Evolutionary conservation across 30 jellyfish, hydroid and myxozoan species (phyloP).

Genomic region (Hydra vulgaris): DNA sequence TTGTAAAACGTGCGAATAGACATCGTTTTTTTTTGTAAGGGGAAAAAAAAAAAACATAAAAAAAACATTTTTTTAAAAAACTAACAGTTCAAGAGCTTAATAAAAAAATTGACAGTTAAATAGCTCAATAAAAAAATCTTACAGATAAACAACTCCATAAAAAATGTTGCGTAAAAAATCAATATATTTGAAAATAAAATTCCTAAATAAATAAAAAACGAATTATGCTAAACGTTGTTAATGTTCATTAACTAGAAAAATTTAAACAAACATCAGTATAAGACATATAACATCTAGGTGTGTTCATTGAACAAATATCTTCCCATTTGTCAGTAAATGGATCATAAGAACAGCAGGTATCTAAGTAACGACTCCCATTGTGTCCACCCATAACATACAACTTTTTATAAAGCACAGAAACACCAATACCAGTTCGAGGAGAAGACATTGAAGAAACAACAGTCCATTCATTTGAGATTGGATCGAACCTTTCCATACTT

Average conservation of each 20-base stretch:
- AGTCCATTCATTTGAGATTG: constrained; percentile 77
- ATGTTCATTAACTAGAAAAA: neutral
- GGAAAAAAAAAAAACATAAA: too few relatives aligned
- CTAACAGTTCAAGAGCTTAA: too few relatives aligned
- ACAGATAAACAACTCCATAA: too few relatives aligned
- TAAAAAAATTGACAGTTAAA: too few relatives aligned
- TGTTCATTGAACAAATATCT: constrained; percentile 47
- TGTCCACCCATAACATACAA: constrained; percentile 85
- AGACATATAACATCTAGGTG: constrained; percentile 86
- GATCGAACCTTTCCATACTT: constrained; percentile 79
- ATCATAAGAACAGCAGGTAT: constrained; percentile 57
- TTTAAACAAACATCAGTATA: constrained; percentile 5
- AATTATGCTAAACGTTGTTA: too few relatives aligned
- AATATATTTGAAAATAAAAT: too few relatives aligned
- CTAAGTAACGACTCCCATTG: constrained; percentile 67
- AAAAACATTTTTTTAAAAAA: too few relatives aligned
- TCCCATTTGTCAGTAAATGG: constrained; percentile 61
- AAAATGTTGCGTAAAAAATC: too few relatives aligned
- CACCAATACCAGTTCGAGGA: constrained; percentile 89
- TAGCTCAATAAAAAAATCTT: too few relatives aligned
- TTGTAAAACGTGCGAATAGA: too few relatives aligned
- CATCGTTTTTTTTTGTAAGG: too few relatives aligned
- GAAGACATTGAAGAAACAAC: constrained; percentile 68
- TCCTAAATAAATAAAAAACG: too few relatives aligned
- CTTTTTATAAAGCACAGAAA: constrained; percentile 49